Evolutionary conservation across 2,113 vertebrate species (phyloP), one percentile per base, ranked within the genome.

Genomic region (Podarcis muralis): DNA sequence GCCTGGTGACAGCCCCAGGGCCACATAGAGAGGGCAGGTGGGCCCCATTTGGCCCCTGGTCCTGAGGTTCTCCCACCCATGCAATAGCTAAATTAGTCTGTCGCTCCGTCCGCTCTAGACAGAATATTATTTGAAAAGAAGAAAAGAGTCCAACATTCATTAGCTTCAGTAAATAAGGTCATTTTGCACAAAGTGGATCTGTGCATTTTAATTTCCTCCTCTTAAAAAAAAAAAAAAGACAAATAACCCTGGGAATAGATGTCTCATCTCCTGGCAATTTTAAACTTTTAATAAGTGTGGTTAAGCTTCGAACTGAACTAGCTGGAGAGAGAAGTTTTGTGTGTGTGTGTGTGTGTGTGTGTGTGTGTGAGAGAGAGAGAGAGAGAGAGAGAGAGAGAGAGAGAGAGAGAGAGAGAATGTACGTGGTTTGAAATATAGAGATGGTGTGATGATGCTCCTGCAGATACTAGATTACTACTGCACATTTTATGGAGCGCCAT

Each of bases 161-260:
- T 94, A 95, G 90, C 90, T 94, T 93, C 91, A 81, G 92, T 76
- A 93, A 81, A 66, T 82, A 89, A 89, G 79, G 37, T 80, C 77
- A 68, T 89, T 65, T 86, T 74, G 71, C 78, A 82, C 78, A 76
- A 82, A 71, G 57, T 30, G 11, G 30, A 32, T 71, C 88, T 74
- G 68, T 89, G 83, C 48, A 35, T 89, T 80, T 84, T 89, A 80
- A 89, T 85, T 85, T 89, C 68, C 69, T 43, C 30, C 13, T 85
- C 69, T 72, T 65, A 32, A 76, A 25, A 75, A 37, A 30, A 32
- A 9, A 6, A 32, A 32, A 71, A 13, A 87, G 68, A 74, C n/a
- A 66, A 82, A 86, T 48, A 81, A 30, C 53, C 27, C n/a, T 53
- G 18, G 81, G 83, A 81, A 79, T 53, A 74, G 88, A 85, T 48